Conservation (phyloP, 2,888 invertebrate genomes). For the Scrobipalpa costella region DNA sequence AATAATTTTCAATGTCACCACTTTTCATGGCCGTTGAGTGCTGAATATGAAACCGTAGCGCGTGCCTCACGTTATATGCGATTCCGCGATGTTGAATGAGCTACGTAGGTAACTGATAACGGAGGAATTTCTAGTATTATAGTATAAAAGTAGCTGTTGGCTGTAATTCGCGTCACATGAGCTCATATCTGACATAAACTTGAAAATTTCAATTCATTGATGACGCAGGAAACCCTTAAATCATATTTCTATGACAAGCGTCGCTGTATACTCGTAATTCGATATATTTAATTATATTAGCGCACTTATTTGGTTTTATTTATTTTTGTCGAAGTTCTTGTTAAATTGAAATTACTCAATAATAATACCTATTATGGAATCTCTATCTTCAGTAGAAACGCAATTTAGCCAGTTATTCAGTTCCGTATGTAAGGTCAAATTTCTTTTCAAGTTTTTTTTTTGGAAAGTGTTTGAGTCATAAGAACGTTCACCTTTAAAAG, state of each 20-base stretch:
- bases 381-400: background rate
- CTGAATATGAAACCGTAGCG: constrained; percentile 45
- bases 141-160: background rate
- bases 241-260: too few species aligned
- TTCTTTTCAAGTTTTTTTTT: constrained; percentile 1
- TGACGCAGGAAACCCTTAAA: background rate
- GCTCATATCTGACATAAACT: constrained; percentile 32
- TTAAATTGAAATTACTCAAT: too few species aligned
- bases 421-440: constrained; percentile 1
- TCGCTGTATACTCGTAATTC: too few species aligned
- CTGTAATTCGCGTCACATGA: background rate
- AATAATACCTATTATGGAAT: too few species aligned
- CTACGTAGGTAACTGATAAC: constrained; percentile 22
- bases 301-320: too few species aligned
- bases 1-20: constrained; percentile 49
- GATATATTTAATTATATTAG: too few species aligned
- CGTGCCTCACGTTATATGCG: constrained; percentile 23
- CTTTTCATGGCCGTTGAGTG: constrained; percentile 41
- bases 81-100: constrained; percentile 8
- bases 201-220: background rate
- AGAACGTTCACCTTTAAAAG: constrained; percentile 6
- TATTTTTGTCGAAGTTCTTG: too few species aligned
- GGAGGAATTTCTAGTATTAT: background rate
- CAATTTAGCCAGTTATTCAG: background rate
- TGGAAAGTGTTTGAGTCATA: background rate